phyloP scores from a whole-genome alignment of 2,888 invertebrate genomes.

The Alentia gelatinosa region DNA sequence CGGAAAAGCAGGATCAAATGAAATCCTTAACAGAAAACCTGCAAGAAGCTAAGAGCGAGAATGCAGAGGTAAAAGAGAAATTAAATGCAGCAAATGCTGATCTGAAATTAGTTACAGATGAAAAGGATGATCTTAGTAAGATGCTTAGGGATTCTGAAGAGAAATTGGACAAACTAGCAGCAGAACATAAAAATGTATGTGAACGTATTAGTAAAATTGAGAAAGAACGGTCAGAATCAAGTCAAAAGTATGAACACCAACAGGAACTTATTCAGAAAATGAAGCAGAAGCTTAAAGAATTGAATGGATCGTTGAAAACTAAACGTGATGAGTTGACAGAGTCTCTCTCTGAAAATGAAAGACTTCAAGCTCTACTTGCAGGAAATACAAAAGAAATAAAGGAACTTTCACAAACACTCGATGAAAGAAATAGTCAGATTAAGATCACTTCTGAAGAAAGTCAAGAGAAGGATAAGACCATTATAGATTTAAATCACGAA shows the following conservation, averaged over 20 bases:
- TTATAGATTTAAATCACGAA: neutral
- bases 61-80: neutral
- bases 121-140: neutral
- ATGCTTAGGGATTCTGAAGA: neutral
- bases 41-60: neutral
- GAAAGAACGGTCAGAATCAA: neutral
- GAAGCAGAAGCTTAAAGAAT: slow-evolving; percentile 27
- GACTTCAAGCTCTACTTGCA: neutral
- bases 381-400: neutral
- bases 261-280: slow-evolving; percentile 32
- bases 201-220: neutral
- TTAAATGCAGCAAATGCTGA: neutral
- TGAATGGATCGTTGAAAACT: neutral
- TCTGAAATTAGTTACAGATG: neutral
- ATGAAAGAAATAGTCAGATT: slow-evolving; percentile 15
- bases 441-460: neutral
- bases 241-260: neutral
- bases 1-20: slow-evolving; percentile 4
- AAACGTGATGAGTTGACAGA: neutral
- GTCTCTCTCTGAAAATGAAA: neutral
- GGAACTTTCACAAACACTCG: slow-evolving; percentile 20
- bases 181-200: neutral
- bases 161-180: neutral
- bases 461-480: neutral
- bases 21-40: neutral